Conservation (phyloP, 2,113 vertebrate species). For the Mus pahari region DNA sequence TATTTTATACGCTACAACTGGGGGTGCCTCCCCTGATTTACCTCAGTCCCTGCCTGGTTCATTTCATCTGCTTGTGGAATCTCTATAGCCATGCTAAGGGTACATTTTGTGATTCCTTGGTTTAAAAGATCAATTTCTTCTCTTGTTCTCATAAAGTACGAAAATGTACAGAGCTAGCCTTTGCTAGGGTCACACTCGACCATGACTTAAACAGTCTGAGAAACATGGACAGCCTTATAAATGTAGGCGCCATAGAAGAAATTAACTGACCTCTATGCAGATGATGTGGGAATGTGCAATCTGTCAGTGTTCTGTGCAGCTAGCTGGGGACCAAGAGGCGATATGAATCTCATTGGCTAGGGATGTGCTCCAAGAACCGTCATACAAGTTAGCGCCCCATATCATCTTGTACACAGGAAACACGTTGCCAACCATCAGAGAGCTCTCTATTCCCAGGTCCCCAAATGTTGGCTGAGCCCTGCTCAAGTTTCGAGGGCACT, state of each 20-base stretch:
- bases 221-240: background rate
- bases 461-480: background rate
- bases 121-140: background rate
- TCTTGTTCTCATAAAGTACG: background rate
- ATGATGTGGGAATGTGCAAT: background rate
- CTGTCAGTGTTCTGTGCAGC: background rate
- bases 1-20: background rate
- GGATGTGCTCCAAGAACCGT: background rate
- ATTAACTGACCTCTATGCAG: background rate
- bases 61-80: background rate
- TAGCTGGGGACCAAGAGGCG: background rate
- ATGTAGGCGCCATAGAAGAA: background rate
- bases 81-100: too few relatives aligned
- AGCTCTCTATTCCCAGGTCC: background rate
- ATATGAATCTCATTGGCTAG: background rate
- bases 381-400: accelerated
- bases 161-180: background rate
- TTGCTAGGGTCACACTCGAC: background rate
- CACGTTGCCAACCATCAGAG: background rate
- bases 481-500: background rate
- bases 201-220: background rate
- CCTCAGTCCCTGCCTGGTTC: background rate
- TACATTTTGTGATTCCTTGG: background rate
- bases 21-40: background rate
- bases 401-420: background rate